Percentiles rank a stretch among this genome's conserved stretches.
phyloP scores from a whole-genome alignment of 2,113 vertebrate species.

The Dendrocopos noguchii region DNA sequence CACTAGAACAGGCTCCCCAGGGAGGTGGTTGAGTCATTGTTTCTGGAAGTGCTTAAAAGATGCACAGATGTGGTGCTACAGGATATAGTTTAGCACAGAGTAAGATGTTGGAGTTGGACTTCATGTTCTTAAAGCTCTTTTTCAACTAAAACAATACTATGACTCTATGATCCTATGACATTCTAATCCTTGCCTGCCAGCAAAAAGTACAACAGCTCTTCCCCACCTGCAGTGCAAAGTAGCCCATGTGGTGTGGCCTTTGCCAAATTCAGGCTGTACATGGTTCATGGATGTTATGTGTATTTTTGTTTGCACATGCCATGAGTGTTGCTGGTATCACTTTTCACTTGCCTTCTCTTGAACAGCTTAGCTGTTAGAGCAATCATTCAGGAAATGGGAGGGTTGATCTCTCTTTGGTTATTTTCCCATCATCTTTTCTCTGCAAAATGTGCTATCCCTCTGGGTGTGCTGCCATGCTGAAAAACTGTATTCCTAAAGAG shows the following conservation, averaged over 20 bases:
- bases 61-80: too few species aligned
- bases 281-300: background rate
- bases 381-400: background rate
- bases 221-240: background rate
- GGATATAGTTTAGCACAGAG: too few species aligned
- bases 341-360: background rate
- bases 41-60: too few species aligned
- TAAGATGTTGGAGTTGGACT: too few species aligned
- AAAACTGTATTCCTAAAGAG: background rate
- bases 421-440: background rate
- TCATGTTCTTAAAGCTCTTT: too few species aligned
- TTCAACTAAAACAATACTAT: too few species aligned
- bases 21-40: too few species aligned
- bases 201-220: background rate
- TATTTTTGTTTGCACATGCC: background rate
- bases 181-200: background rate
- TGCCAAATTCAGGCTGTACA: background rate
- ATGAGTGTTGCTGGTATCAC: background rate
- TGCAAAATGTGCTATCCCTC: background rate
- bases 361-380: background rate
- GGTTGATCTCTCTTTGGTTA: background rate
- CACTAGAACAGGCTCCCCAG: too few species aligned
- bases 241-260: accelerated
- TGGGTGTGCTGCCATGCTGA: background rate
- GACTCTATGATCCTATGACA: too few species aligned